phyloP scores from a whole-genome alignment of 2,797 vertebrate species.

The Enteromius anoplus region DNA sequence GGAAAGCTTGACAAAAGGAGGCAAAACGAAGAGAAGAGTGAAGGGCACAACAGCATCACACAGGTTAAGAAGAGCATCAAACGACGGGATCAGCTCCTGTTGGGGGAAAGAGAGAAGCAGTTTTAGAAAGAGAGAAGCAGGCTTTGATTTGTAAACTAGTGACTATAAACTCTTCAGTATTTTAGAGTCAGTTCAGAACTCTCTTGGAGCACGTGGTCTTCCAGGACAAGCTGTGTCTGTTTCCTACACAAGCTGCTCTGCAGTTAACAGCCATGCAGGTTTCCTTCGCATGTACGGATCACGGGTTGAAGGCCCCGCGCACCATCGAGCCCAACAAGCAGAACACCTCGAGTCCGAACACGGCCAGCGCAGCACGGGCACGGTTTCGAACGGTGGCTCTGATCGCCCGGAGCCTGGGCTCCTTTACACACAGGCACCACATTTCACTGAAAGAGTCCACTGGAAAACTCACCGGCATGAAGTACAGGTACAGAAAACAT shows the following conservation, averaged over 20 bases:
- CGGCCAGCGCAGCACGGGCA: slow-evolving; percentile 83
- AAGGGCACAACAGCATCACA: slow-evolving; percentile 27
- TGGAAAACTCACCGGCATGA: slow-evolving; percentile 98
- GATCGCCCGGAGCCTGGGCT: slow-evolving; percentile 94
- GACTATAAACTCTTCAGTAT: neutral
- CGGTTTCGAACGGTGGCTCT: slow-evolving; percentile 96
- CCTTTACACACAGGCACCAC: slow-evolving; percentile 94
- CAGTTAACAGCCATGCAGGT: slow-evolving; percentile 89
- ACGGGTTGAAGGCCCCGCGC: slow-evolving; percentile 90
- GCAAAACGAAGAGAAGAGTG: slow-evolving; percentile 20
- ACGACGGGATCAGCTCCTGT: slow-evolving; percentile 35
- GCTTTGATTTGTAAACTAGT: slow-evolving; percentile 41
- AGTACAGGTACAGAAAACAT: slow-evolving; percentile 76
- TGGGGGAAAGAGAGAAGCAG: slow-evolving; percentile 35
- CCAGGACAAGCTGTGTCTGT: slow-evolving; percentile 3
- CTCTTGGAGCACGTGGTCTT: neutral
- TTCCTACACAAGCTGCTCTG: slow-evolving; percentile 9
- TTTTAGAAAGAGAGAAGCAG: slow-evolving; percentile 20
- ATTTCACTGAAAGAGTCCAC: slow-evolving; percentile 98
- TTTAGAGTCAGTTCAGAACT: neutral
- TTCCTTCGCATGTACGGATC: slow-evolving; percentile 97
- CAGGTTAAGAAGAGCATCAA: slow-evolving; percentile 27
- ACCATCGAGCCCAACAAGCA: slow-evolving; percentile 97
- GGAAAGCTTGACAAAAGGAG: slow-evolving; percentile 24
- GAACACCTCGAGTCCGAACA: slow-evolving; percentile 87